Base-by-base conservation (phyloP, 1,140 invertebrate genomes). In the Formica exsecta region DNA sequence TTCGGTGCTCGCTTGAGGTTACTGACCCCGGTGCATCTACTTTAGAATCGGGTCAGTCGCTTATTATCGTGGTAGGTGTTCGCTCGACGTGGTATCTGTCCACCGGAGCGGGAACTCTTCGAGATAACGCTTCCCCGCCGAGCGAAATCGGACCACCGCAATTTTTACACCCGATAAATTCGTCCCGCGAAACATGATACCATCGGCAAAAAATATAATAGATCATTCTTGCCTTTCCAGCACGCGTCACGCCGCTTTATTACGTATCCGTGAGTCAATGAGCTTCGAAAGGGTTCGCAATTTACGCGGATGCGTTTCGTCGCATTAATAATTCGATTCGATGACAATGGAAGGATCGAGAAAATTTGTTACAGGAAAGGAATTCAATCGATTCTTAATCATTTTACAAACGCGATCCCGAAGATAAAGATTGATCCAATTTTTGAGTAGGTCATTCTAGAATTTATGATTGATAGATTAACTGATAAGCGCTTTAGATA, bases 11-110 rank as follows among this genome's bases (percentile, higher is more conserved):
- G 86, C 61, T 90, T 85, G 93, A 87, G 94, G 94, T 95, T 93
- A 95, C 91, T 94, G 94, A 95, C 94, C 94, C 88, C 90, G 86
- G 89, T 92, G 93, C 93, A 94, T 94, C 93, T 94, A 94, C 93
- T 94, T 93, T 94, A 90, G 93, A 95, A 95, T 94, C 93, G 91
- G 94, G 94, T 95, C 93, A 94, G 88, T 87, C 91, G 93, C 93
- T 94, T 95, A 95, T 95, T 94, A 95, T 94, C 94, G 94, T 92
- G 93, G 93, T 94, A 94, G 93, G 93, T 95, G 92, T 94, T 91
- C 89, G 87, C 92, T 88, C 90, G 89, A 74, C 85, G 88, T 86
- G 81, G 87, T 92, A 92, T 91, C 90, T 89, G 88, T 75, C 87
- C 70, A 91, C 68, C 76, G 22, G 71, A 87, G 85, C 89, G 80